Evolutionary conservation across 1,140 invertebrate genomes (phyloP).

Genomic region (Achroia grisella): DNA sequence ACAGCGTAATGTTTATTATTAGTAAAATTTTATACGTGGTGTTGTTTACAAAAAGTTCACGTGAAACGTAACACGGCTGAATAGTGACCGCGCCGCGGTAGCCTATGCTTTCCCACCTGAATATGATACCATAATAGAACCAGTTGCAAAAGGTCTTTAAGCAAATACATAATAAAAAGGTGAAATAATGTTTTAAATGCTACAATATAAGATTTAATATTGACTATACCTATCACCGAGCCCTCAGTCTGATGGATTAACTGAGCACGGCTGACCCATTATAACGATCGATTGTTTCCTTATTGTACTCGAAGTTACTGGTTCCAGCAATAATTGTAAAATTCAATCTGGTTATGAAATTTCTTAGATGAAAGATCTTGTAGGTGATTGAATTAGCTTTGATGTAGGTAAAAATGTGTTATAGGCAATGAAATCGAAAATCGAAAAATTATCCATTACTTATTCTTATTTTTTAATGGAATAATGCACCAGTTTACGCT

Average conservation of each 20-base stretch:
- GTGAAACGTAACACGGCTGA: slow-evolving; percentile 62
- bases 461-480: too few relatives aligned
- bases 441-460: too few relatives aligned
- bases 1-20: too few relatives aligned
- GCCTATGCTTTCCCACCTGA: slow-evolving; percentile 69
- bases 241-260: slow-evolving; percentile 58
- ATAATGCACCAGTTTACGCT: too few relatives aligned
- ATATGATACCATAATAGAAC: slow-evolving; percentile 49
- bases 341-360: slow-evolving; percentile 16
- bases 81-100: slow-evolving; percentile 60
- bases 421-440: too few relatives aligned
- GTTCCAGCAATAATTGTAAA: slow-evolving; percentile 39
- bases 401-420: too few relatives aligned
- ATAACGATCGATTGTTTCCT: slow-evolving; percentile 73
- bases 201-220: slow-evolving; percentile 47
- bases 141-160: slow-evolving; percentile 35
- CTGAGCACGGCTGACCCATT: slow-evolving; percentile 67
- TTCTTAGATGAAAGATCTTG: background rate
- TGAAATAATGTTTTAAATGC: slow-evolving; percentile 32
- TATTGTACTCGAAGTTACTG: slow-evolving; percentile 47
- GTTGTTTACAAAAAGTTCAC: slow-evolving; percentile 48
- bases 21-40: slow-evolving; percentile 4
- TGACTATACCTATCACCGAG: slow-evolving; percentile 29
- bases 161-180: slow-evolving; percentile 12
- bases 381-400: too few relatives aligned